These are phyloP conservation scores for Charadrius vociferus DNA, from an alignment of 2,113 vertebrate genomes.

Conservation along the genomic window DNA sequence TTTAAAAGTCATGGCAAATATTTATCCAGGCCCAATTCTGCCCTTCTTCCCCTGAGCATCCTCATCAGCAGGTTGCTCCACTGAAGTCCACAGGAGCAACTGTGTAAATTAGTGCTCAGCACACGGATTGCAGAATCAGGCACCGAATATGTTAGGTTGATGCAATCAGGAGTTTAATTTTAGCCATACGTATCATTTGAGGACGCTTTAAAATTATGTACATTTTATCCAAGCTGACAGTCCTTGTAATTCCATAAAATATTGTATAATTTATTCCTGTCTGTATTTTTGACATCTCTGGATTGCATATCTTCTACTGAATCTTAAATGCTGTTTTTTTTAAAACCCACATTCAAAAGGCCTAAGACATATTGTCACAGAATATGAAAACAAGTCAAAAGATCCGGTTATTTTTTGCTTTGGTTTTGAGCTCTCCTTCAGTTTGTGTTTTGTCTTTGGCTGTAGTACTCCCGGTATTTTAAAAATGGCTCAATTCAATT, in stretches of 20 bases:
- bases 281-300: slow-evolving; percentile 41
- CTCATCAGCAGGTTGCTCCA: not conserved
- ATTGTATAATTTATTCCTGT: not conserved
- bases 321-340: slow-evolving; percentile 47
- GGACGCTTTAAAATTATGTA: slow-evolving; percentile 10
- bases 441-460: slow-evolving; percentile 3
- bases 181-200: slow-evolving; percentile 42
- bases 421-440: slow-evolving; percentile 17
- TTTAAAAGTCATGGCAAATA: slow-evolving; percentile 32
- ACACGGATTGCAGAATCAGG: not conserved
- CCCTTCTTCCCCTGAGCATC: not conserved
- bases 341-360: not conserved
- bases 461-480: not conserved
- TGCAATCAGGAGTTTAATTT: slow-evolving; percentile 56
- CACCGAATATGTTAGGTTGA: not conserved
- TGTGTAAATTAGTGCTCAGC: not conserved
- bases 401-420: not conserved
- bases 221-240: slow-evolving; percentile 28
- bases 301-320: slow-evolving; percentile 42
- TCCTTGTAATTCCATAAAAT: slow-evolving; percentile 40
- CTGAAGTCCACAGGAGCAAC: not conserved
- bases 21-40: not conserved
- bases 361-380: not conserved
- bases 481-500: not conserved
- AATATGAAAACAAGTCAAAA: not conserved